Evolutionary conservation across 2,797 vertebrate species (phyloP).

Genomic region (Sebastes matsubarae): DNA sequence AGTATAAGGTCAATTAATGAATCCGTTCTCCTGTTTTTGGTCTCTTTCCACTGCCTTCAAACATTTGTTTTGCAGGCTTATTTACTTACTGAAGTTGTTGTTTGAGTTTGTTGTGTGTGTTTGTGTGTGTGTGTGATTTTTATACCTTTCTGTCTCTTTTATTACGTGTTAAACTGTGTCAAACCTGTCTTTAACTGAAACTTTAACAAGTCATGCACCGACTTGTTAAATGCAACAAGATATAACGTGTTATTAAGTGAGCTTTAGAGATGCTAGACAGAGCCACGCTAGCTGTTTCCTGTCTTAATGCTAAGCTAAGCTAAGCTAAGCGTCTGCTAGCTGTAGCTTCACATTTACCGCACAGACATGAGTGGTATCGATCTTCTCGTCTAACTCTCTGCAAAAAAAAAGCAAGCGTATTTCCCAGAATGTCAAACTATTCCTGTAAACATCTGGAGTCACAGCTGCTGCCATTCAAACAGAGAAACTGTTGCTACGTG

Average conservation of each 20-base stretch:
- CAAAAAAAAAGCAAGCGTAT: background rate
- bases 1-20: no score
- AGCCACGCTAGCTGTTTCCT: background rate
- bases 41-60: slow-evolving; percentile 40
- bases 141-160: slow-evolving; percentile 5
- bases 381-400: background rate
- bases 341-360: background rate
- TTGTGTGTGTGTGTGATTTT: slow-evolving; percentile 5
- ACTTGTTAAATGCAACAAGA: background rate
- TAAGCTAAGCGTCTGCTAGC: background rate
- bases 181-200: slow-evolving; percentile 34
- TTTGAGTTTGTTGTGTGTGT: slow-evolving; percentile 35
- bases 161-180: slow-evolving; percentile 29
- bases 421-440: background rate
- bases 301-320: background rate
- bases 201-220: slow-evolving; percentile 5
- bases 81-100: slow-evolving; percentile 12
- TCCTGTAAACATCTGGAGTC: background rate
- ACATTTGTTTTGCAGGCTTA: background rate
- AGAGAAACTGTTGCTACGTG: background rate
- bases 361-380: background rate
- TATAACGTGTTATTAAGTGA: background rate
- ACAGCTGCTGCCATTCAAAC: slow-evolving; percentile 5
- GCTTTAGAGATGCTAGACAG: background rate
- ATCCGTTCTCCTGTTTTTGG: background rate